Conservation (phyloP, 2,888 invertebrate species). For the Synergus japonicus region DNA sequence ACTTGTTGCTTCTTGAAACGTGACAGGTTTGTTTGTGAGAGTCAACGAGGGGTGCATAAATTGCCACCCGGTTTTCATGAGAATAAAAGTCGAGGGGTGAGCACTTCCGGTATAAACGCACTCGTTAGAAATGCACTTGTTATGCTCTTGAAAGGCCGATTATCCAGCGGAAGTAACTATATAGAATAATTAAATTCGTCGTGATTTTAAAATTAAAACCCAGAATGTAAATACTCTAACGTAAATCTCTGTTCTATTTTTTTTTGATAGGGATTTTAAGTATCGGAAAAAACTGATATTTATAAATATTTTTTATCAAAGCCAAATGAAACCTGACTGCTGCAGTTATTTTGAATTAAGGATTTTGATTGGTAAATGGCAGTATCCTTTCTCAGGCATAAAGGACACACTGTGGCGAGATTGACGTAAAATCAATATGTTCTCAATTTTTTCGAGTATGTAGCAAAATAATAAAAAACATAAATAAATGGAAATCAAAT, state of each 20-base stretch:
- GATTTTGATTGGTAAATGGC: constrained; percentile 38
- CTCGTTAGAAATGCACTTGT: constrained; percentile 63
- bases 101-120: constrained; percentile 59
- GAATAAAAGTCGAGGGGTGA: constrained; percentile 54
- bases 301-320: not conserved
- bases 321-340: not conserved
- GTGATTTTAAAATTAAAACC: constrained; percentile 15
- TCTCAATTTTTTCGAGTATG: constrained; percentile 25
- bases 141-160: constrained; percentile 50
- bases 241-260: not conserved
- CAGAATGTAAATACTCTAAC: not conserved
- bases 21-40: constrained; percentile 61
- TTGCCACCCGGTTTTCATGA: constrained; percentile 57
- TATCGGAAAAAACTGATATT: not conserved
- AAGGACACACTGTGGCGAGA: constrained; percentile 42
- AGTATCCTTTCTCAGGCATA: constrained; percentile 41
- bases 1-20: constrained; percentile 62
- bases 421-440: constrained; percentile 33
- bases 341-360: constrained; percentile 7
- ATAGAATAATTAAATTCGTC: constrained; percentile 36
- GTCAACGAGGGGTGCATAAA: constrained; percentile 64
- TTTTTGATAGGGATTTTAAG: not conserved
- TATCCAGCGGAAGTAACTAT: constrained; percentile 54
- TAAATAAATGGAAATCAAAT: constrained; percentile 16
- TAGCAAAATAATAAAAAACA: constrained; percentile 24